Evolutionary conservation across 1,140 invertebrate genomes (phyloP), one percentile per base, ranked within the genome.

Genomic region (Gryon sp.): DNA sequence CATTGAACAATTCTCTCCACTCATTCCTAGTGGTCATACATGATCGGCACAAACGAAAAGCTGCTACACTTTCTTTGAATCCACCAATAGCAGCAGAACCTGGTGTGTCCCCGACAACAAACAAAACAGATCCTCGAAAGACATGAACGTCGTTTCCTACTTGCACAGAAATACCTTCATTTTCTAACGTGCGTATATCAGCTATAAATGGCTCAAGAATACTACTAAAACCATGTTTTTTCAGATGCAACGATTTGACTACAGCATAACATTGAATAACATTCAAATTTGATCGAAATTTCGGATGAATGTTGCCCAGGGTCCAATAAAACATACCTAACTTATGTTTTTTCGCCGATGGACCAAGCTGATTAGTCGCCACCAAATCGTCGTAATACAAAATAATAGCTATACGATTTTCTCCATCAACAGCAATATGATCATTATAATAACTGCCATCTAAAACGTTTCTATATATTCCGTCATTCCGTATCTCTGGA

Each of bases 41-140:
- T 0, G 52, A 26, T 26, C 70, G 16, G 41, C 70, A 70, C 0
- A 34, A 28, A 4, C 53, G 59, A 46, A 53, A 62, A 11, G 70
- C 59, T 11, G 59, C 5, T 5, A 63, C 55, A n/a, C 65, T 70
- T 30, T 75, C 57, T 62, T 78, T 69, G 30, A 75, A 78, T 2
- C 69, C 70, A 6, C 63, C 76, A 6, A 70, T 40, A 0, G 12
- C 2, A 43, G 70, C 76, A 16, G 53, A 63, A 22, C 59, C 76
- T 19, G 76, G 70, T 2, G 76, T 78, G 38, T 75, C 70, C 4
- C 70, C 65, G 19, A 40, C 36, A n/a, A 38, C 15, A 66, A 70
- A 70, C 8, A 78, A 26, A 28, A 57, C n/a, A 7, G 30, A 52
- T 1, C 68, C 68, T 55, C 36, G 62, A 24, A 48, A 53, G 22